A percentile compares a stretch with the other conserved stretches of the same genome.
phyloP scores from a whole-genome alignment of 1,140 invertebrate species.

The Aphidius ervi region DNA sequence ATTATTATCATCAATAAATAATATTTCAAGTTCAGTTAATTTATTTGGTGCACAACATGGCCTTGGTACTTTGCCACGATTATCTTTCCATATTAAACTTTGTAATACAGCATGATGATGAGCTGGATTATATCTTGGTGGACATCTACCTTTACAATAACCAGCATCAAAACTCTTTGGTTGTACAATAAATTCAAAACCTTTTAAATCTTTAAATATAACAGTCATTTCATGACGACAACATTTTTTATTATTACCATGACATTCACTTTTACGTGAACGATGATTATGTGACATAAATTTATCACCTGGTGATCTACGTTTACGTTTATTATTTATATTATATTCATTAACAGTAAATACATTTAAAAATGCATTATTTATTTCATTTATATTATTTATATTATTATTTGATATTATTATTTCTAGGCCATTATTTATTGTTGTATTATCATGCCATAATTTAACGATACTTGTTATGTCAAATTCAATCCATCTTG shows the following conservation, averaged over 20 bases:
- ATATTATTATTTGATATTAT: slow-evolving; percentile 38
- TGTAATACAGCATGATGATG: slow-evolving; percentile 71
- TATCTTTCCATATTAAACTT: slow-evolving; percentile 63
- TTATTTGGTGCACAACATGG: slow-evolving; percentile 72
- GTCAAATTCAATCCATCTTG: slow-evolving; percentile 57
- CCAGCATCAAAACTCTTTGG: slow-evolving; percentile 70
- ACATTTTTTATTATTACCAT: slow-evolving; percentile 56
- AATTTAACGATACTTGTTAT: slow-evolving; percentile 50
- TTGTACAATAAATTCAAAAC: slow-evolving; percentile 67
- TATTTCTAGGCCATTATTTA: slow-evolving; percentile 54
- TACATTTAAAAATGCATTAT: slow-evolving; percentile 47
- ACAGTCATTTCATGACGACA: slow-evolving; percentile 65
- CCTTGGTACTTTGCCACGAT: slow-evolving; percentile 57
- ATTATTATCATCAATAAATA: slow-evolving; percentile 64
- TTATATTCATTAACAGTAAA: slow-evolving; percentile 31
- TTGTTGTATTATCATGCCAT: slow-evolving; percentile 48
- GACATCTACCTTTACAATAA: slow-evolving; percentile 69
- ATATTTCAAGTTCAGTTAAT: slow-evolving; percentile 63
- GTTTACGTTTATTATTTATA: slow-evolving; percentile 13
- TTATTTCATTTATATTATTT: slow-evolving; percentile 24
- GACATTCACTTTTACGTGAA: slow-evolving; percentile 51
- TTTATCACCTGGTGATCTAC: slow-evolving; percentile 35
- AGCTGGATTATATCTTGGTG: slow-evolving; percentile 64
- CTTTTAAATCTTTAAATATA: slow-evolving; percentile 63
- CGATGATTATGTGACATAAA: slow-evolving; percentile 41